These are phyloP conservation scores for Pantherophis guttatus DNA, from an alignment of 2,113 vertebrate species.

Conservation along the genomic window DNA sequence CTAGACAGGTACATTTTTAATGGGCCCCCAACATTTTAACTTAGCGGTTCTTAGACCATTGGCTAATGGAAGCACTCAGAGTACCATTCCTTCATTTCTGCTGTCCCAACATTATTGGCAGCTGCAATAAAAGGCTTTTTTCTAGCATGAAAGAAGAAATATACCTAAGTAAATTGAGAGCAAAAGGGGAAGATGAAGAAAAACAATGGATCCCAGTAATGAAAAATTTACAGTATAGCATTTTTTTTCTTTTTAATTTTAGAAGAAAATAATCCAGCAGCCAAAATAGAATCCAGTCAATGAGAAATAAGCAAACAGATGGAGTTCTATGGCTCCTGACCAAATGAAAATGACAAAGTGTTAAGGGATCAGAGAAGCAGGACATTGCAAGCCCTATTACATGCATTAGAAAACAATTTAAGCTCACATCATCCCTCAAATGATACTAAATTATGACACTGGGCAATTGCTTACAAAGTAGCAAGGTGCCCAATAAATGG, in stretches of 20 bases:
- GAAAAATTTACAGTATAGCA: constrained; percentile 39
- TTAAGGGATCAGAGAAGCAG: background rate
- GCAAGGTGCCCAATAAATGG: background rate
- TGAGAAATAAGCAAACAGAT: constrained; percentile 12
- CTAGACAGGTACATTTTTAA: background rate
- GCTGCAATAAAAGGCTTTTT: background rate
- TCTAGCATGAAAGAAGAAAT: background rate
- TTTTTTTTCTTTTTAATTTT: constrained; percentile 18
- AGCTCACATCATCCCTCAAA: background rate
- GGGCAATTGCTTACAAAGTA: constrained; percentile 10
- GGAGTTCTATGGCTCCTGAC: background rate
- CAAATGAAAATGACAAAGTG: constrained; percentile 17
- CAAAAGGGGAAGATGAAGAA: background rate
- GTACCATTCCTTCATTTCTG: background rate
- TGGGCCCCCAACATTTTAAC: background rate
- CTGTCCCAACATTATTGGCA: background rate
- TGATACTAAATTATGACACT: constrained; percentile 2
- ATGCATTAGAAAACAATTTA: constrained; percentile 39
- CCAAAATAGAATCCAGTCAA: background rate
- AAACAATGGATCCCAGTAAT: constrained; percentile 27
- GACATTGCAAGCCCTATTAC: background rate
- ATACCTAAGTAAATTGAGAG: background rate
- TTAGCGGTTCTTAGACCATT: background rate
- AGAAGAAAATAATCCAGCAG: background rate
- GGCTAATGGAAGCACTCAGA: background rate